phyloP scores from a whole-genome alignment of 2,113 vertebrate genomes.

The Xenopus tropicalis region UCB_Xtro_10.0 CM004451.2:15259001-15259500 shows the following conservation, averaged over 20 bases:
- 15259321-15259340: conserved; percentile 74
- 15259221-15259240: conserved; percentile 73
- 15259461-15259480: conserved; percentile 48
- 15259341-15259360: conserved; percentile 79
- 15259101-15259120: conserved; percentile 88
- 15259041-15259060: conserved; percentile 64
- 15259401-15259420: conserved; percentile 65
- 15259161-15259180: conserved; percentile 77
- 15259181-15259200: conserved; percentile 58
- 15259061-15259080: conserved; percentile 58
- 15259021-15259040: conserved; percentile 68
- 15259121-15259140: conserved; percentile 84
- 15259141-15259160: conserved; percentile 80
- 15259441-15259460: conserved; percentile 67
- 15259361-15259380: conserved; percentile 67
- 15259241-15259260: conserved; percentile 68
- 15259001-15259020: conserved; percentile 63
- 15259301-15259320: conserved; percentile 40
- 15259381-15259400: conserved; percentile 57
- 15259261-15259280: conserved; percentile 61
- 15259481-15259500: conserved; percentile 34
- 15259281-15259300: conserved; percentile 54
- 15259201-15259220: conserved; percentile 67
- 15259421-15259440: conserved; percentile 69
- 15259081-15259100: conserved; percentile 85